Percentiles rank a stretch among this genome's conserved stretches.
phyloP scores from a whole-genome alignment of 1,140 invertebrate species.

The Ladona fulva region DNA sequence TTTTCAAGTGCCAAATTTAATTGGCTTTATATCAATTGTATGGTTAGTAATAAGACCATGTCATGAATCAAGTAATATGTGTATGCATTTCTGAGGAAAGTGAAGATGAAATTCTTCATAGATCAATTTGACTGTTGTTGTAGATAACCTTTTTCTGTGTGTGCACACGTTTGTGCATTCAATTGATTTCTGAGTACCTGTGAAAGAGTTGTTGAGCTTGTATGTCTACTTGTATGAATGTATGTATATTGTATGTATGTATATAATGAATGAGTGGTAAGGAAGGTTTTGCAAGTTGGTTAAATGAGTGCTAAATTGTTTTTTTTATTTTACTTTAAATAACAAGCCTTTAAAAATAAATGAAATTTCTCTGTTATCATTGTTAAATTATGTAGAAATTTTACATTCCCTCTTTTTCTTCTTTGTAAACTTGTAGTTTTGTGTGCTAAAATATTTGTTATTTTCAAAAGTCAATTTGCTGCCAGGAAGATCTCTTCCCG shows the following conservation, averaged over 20 bases:
- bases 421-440: background rate
- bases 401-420: background rate
- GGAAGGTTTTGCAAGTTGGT: background rate
- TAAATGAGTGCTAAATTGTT: background rate
- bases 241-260: background rate
- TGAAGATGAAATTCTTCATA: background rate
- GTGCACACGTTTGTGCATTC: background rate
- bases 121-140: background rate
- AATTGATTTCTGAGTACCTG: background rate
- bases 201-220: background rate
- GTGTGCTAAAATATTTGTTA: background rate
- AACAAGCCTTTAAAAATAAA: background rate
- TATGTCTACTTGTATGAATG: background rate
- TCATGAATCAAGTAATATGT: background rate
- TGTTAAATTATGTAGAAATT: background rate
- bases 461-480: background rate
- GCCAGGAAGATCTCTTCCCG: too few species aligned
- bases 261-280: background rate
- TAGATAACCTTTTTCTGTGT: background rate
- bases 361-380: background rate
- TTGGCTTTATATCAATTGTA: background rate
- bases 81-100: background rate
- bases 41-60: slow-evolving; percentile 9
- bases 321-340: background rate
- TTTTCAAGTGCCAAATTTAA: slow-evolving; percentile 10